Evolutionary conservation across 2,797 vertebrate species (phyloP).

Genomic region (Leptoclinus maculatus): DNA sequence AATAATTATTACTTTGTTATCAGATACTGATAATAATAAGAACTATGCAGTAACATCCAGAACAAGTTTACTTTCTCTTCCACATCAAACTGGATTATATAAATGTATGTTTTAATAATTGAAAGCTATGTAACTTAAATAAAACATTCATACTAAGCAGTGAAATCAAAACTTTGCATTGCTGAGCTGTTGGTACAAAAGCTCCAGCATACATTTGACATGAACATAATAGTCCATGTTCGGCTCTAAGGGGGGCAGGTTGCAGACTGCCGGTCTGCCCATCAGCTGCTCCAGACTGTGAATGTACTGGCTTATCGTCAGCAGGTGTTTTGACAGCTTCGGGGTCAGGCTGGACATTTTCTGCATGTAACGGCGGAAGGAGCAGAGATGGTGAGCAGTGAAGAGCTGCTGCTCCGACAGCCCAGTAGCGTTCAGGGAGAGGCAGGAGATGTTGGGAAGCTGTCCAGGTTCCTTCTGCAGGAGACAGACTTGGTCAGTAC

Average conservation of each 20-base stretch:
- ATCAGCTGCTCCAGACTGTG: rapidly evolving
- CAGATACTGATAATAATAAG: background rate
- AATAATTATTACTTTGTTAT: conserved; percentile 15
- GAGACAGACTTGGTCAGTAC: background rate
- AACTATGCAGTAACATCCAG: background rate
- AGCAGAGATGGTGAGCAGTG: background rate
- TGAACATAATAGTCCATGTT: rapidly evolving
- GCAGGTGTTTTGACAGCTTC: rapidly evolving
- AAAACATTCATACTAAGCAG: background rate
- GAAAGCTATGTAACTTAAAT: background rate
- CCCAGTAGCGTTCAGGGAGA: rapidly evolving
- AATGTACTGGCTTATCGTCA: rapidly evolving
- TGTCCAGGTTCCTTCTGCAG: rapidly evolving
- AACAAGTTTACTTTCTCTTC: background rate
- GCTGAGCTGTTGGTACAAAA: conserved; percentile 27
- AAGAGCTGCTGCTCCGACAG: background rate
- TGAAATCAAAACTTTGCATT: background rate
- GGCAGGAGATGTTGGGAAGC: background rate
- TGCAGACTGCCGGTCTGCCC: rapidly evolving
- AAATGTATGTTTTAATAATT: background rate
- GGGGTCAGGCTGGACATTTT: rapidly evolving
- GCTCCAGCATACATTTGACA: conserved; percentile 48
- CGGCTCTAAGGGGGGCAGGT: rapidly evolving
- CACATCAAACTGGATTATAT: background rate
- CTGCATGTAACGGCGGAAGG: conserved; percentile 13